These are phyloP conservation scores for Eremophila alpestris DNA, from an alignment of 2,797 vertebrate genomes.

Conservation along the genomic window DNA sequence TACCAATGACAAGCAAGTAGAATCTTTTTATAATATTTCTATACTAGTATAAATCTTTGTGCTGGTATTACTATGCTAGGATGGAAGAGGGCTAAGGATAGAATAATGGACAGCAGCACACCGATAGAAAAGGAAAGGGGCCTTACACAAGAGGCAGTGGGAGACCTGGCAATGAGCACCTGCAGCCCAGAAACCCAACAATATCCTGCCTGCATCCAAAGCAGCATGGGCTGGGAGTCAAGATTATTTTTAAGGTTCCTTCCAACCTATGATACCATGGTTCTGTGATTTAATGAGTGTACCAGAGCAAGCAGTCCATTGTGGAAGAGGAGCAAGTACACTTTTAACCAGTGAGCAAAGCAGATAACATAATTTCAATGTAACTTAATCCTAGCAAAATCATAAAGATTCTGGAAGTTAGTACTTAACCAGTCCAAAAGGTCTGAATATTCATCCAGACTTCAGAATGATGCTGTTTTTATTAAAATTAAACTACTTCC, in stretches of 20 bases:
- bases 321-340: background rate
- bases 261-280: background rate
- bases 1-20: background rate
- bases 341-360: background rate
- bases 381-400: background rate
- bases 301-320: background rate
- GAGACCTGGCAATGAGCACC: background rate
- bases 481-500: background rate
- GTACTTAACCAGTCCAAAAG: background rate
- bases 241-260: background rate
- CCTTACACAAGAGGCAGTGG: background rate
- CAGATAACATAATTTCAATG: background rate
- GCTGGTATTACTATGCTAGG: background rate
- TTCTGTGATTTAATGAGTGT: background rate
- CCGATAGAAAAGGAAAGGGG: background rate
- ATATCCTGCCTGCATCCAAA: background rate
- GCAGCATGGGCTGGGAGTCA: rapidly evolving
- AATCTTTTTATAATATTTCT: background rate
- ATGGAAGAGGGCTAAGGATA: background rate
- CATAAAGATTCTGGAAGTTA: background rate
- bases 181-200: background rate
- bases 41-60: background rate
- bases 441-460: background rate
- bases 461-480: background rate
- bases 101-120: background rate